These are phyloP conservation scores for Paraplagusia blochii DNA, from an alignment of 2,113 vertebrate species.

Conservation along the genomic window DNA sequence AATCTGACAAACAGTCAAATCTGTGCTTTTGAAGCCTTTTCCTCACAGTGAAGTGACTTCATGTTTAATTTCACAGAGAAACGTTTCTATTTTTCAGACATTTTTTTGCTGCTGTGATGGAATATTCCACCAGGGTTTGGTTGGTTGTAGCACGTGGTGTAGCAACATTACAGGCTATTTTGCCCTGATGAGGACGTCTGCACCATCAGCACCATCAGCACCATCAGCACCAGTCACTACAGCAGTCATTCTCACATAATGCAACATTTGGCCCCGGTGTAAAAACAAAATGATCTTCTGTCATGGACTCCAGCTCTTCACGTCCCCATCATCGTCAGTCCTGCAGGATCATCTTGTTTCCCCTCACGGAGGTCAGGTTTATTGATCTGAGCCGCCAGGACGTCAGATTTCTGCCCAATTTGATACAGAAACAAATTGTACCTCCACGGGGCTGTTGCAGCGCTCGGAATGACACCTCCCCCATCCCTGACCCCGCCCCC, in stretches of 20 bases:
- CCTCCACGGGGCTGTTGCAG: slow-evolving; percentile 14
- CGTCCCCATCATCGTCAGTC: slow-evolving; percentile 25
- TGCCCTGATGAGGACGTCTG: neutral
- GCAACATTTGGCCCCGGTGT: neutral
- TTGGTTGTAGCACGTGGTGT: no score
- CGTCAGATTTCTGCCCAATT: slow-evolving; percentile 45
- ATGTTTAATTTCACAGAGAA: no score
- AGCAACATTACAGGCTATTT: slow-evolving; percentile 9
- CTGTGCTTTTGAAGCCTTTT: no score
- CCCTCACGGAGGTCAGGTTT: neutral
- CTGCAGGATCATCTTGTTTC: slow-evolving; percentile 4
- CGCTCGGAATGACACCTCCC: slow-evolving; percentile 32
- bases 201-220: no score
- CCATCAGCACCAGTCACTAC: slow-evolving; percentile 1
- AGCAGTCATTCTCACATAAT: slow-evolving; percentile 8
- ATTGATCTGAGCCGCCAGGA: slow-evolving; percentile 46
- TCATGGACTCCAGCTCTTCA: neutral
- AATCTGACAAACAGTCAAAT: no score
- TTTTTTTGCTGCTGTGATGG: no score
- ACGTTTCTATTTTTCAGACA: no score
- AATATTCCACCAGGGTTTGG: no score
- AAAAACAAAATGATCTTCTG: neutral
- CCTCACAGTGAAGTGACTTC: no score
- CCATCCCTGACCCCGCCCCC: slow-evolving; percentile 33
- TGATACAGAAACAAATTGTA: slow-evolving; percentile 48